Evolutionary conservation across 2,888 invertebrate genomes (phyloP).

Genomic region (Drosophila paranaensis): DNA sequence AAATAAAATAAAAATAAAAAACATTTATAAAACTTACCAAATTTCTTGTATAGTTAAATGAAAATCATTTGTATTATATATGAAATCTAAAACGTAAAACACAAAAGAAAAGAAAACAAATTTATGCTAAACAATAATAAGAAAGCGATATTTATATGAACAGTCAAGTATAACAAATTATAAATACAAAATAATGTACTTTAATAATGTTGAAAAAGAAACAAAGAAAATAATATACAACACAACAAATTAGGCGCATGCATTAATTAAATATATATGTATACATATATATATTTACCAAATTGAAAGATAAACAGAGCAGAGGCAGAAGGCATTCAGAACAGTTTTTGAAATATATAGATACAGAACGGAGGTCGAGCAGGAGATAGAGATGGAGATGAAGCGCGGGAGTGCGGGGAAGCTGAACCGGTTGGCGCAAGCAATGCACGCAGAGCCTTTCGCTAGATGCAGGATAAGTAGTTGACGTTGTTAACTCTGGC

Average conservation of each 20-base stretch:
- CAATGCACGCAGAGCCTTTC: conserved; percentile 70
- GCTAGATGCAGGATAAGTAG: conserved; percentile 70
- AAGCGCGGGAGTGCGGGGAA: conserved; percentile 24
- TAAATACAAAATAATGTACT: conserved; percentile 63
- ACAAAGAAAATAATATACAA: conserved; percentile 18
- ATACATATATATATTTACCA: conserved; percentile 40
- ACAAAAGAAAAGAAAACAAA: conserved; percentile 7
- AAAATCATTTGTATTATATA: conserved; percentile 77
- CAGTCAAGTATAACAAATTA: conserved; percentile 65
- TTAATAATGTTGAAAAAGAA: conserved; percentile 73
- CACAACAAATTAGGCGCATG: conserved; percentile 41
- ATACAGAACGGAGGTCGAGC: conserved; percentile 11
- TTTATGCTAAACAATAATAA: conserved; percentile 48
- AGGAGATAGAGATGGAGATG: conserved; percentile 7
- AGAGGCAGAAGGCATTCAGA: conserved; percentile 33
- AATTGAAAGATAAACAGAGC: conserved; percentile 15
- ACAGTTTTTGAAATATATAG: conserved; percentile 24
- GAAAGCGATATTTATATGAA: conserved; percentile 57
- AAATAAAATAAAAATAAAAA: conserved; percentile 3
- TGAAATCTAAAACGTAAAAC: conserved; percentile 51
- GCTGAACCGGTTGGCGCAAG: conserved; percentile 42
- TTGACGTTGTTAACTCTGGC: conserved; percentile 72
- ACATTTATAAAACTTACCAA: conserved; percentile 63
- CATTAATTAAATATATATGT: conserved; percentile 50
- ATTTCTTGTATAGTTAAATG: conserved; percentile 76